phyloP scores from a whole-genome alignment of 2,797 vertebrate genomes.

The Protonibea diacanthus region DNA sequence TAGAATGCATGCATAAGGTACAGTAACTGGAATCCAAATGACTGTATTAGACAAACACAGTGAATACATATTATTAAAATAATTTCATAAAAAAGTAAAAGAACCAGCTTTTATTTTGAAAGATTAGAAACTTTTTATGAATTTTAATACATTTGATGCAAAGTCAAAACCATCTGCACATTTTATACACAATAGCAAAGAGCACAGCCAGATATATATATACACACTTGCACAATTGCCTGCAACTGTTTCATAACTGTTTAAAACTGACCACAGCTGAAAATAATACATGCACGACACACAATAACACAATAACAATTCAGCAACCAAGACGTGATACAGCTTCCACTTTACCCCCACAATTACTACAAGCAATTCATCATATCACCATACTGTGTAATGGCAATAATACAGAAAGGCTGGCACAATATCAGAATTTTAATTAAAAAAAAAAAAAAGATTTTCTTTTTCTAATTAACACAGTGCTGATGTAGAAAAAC shows the following conservation, averaged over 20 bases:
- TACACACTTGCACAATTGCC: constrained; percentile 13
- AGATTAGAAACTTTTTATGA: neutral
- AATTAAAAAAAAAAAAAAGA: no score
- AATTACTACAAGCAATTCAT: neutral
- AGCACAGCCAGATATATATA: neutral
- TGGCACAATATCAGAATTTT: no score
- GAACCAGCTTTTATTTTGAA: constrained; percentile 5
- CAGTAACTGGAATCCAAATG: neutral
- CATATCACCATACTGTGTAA: no score
- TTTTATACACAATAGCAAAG: neutral
- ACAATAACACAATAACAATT: no score
- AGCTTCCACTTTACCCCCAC: neutral
- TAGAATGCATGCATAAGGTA: neutral
- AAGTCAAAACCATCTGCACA: neutral
- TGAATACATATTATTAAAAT: neutral
- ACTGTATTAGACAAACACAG: neutral
- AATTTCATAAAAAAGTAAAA: neutral
- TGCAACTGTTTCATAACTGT: neutral
- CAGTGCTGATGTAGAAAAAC: no score
- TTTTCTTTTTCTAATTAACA: no score
- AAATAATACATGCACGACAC: no score
- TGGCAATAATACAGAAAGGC: no score
- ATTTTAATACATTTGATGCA: neutral
- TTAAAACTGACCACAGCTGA: no score
- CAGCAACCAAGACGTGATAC: neutral